Base-by-base conservation (phyloP, 2,888 invertebrate species). In the Adela reaumurella region DNA sequence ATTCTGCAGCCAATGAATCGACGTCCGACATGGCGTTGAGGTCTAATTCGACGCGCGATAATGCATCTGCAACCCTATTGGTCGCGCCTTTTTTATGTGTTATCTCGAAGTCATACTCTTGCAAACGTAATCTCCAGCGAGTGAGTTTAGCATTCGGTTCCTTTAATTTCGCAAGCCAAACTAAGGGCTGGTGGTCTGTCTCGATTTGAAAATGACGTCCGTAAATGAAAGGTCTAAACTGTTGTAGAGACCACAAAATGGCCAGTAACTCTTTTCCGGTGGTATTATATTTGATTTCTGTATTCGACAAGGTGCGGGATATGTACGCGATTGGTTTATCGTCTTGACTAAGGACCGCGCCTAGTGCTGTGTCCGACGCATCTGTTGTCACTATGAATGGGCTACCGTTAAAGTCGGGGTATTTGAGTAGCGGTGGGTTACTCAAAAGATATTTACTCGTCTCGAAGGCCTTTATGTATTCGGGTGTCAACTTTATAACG, bases 211-310 rank as follows among this genome's bases (percentile, higher is more conserved):
- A 46, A 10, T 46, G 10, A 8, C 46, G 46, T 6, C 46, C 19
- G 24, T 46, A 46, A n/a, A 46, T 14, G 19, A 20, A 46, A 17
- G 46, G 46, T 24, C 46, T 46, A 24, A 20, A 46, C 3, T 46
- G 20, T 19, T 46, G 10, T 14, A 19, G 3, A 6, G 46, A 19
- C 19, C 19, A 46, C 2, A 46, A 3, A n/a, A 46, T 19, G 11
- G 46, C 19, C 3, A 46, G 20, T 46, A 46, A n/a, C 16, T 46
- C 46, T 10, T 24, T 19, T 19, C 20, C 46, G 6, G 16, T 46
- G 19, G 46, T 46, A 17, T 11, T 20, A n/a, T 46, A 46, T 14
- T 16, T 19, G 2, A 14, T 8, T 35, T 35, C 46, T 3, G 19
- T 19, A 24, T 19, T n/a, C 42, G 42, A 42, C 14, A 42, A 42